A percentile compares a stretch with the other conserved stretches of the same genome.
phyloP scores from a whole-genome alignment of 2,888 invertebrate genomes.

The Pyrocoelia pectoralis region DNA sequence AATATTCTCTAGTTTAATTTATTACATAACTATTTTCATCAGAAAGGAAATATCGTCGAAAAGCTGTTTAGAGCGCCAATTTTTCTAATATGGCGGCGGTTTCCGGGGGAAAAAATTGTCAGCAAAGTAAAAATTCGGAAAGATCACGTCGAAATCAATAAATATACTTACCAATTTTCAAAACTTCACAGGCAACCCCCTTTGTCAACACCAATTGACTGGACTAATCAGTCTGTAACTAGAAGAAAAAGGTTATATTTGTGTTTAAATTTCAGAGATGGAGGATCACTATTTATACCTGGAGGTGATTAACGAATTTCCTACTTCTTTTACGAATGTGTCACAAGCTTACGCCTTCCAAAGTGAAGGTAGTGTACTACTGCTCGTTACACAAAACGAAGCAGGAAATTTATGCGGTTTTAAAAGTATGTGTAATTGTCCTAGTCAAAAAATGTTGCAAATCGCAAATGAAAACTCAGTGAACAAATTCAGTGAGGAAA shows the following conservation, averaged over 20 bases:
- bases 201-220: too few relatives aligned
- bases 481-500: constrained; percentile 46
- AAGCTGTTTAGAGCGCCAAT: too few relatives aligned
- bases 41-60: too few relatives aligned
- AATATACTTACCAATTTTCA: too few relatives aligned
- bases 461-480: constrained; percentile 50
- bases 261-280: constrained; percentile 46
- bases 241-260: neutral
- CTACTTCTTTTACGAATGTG: constrained; percentile 48
- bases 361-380: constrained; percentile 45
- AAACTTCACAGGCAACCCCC: too few relatives aligned
- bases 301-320: constrained; percentile 51
- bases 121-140: too few relatives aligned
- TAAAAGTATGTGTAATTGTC: constrained; percentile 50
- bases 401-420: constrained; percentile 49
- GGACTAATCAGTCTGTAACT: too few relatives aligned
- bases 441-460: constrained; percentile 50
- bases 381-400: constrained; percentile 49
- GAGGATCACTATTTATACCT: constrained; percentile 53
- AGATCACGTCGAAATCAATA: too few relatives aligned
- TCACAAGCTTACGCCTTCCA: constrained; percentile 43
- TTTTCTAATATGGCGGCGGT: too few relatives aligned
- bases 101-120: too few relatives aligned
- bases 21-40: too few relatives aligned
- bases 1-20: too few relatives aligned